phyloP scores from a whole-genome alignment of 1,140 invertebrate species.

The Trichogramma pretiosum region DNA sequence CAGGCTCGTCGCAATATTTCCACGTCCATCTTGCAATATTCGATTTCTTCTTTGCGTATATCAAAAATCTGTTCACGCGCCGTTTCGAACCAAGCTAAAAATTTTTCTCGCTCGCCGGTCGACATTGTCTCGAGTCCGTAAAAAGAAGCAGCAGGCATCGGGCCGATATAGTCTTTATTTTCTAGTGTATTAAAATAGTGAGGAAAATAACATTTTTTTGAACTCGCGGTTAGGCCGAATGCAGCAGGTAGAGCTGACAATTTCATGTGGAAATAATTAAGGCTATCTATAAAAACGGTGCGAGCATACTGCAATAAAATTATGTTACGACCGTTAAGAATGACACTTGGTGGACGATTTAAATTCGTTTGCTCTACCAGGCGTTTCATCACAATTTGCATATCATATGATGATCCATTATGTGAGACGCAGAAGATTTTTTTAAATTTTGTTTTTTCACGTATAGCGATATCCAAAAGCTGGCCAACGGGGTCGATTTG shows the following conservation, averaged over 20 bases:
- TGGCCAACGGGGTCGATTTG: slow-evolving; percentile 1
- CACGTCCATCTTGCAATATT: neutral
- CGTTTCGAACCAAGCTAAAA: slow-evolving; percentile 16
- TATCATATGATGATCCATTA: slow-evolving; percentile 22
- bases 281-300: slow-evolving; percentile 24
- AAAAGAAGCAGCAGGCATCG: slow-evolving; percentile 14
- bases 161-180: slow-evolving; percentile 21
- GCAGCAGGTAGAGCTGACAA: slow-evolving; percentile 22
- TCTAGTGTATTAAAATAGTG: slow-evolving; percentile 25
- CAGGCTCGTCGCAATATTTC: neutral
- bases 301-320: slow-evolving; percentile 16
- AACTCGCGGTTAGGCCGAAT: slow-evolving; percentile 18
- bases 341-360: slow-evolving; percentile 12
- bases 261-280: slow-evolving; percentile 27
- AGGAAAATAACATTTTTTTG: slow-evolving; percentile 22
- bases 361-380: neutral
- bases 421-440: slow-evolving; percentile 20
- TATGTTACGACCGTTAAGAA: slow-evolving; percentile 21
- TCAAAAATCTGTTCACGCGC: neutral
- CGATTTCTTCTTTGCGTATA: neutral
- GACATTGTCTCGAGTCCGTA: slow-evolving; percentile 20
- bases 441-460: neutral
- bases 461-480: neutral
- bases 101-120: slow-evolving; percentile 3
- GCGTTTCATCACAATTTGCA: slow-evolving; percentile 25